These are phyloP conservation scores for Achlya flavicornis DNA, from an alignment of 2,888 invertebrate genomes.

Conservation along the genomic window DNA sequence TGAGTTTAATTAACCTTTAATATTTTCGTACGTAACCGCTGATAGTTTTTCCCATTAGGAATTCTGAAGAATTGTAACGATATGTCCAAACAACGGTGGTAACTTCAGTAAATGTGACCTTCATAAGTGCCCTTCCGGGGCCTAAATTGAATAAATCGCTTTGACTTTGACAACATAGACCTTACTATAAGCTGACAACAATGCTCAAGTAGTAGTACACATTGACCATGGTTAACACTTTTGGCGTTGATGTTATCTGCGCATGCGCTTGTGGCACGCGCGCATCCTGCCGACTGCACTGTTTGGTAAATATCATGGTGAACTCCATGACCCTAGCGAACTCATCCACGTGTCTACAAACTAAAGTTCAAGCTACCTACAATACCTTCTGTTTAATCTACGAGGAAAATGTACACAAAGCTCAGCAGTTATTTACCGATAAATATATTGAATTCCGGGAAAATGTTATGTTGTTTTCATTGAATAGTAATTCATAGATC, in stretches of 20 bases:
- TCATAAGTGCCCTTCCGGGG: too few relatives aligned
- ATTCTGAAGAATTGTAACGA: too few relatives aligned
- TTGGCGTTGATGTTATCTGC: constrained; percentile 28
- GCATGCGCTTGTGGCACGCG: constrained; percentile 37
- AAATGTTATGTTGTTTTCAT: background rate
- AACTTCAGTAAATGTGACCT: too few relatives aligned
- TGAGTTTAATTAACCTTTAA: too few relatives aligned
- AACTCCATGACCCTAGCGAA: constrained; percentile 61
- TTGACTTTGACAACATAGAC: too few relatives aligned
- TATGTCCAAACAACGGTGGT: too few relatives aligned
- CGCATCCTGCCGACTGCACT: constrained; percentile 55
- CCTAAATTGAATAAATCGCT: too few relatives aligned
- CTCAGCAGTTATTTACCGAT: background rate
- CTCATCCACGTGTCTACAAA: constrained; percentile 30
- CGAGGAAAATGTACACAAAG: background rate
- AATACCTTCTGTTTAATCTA: background rate
- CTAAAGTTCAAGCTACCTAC: constrained; percentile 10
- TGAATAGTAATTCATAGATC: background rate
- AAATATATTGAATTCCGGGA: background rate
- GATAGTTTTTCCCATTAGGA: too few relatives aligned
- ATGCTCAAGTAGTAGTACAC: too few relatives aligned
- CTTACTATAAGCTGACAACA: too few relatives aligned
- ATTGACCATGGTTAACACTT: constrained; percentile 20
- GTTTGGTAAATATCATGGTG: constrained; percentile 71
- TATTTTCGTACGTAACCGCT: too few relatives aligned